These are phyloP conservation scores for Semicossyphus pulcher DNA, from an alignment of 2,113 vertebrate genomes.

Conservation along the genomic window DNA sequence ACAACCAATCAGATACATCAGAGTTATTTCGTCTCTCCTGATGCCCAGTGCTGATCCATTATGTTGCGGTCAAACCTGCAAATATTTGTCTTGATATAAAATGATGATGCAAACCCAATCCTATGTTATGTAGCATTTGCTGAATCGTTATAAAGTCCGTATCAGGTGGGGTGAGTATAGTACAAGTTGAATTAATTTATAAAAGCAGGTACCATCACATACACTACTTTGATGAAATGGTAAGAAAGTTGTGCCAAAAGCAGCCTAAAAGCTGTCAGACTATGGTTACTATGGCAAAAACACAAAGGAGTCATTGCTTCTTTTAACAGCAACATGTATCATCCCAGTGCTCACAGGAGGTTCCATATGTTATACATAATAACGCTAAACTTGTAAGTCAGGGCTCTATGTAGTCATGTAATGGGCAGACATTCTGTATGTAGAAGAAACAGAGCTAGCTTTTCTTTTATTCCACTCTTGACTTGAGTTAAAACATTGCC, in stretches of 20 bases:
- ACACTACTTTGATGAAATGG: conserved; percentile 16
- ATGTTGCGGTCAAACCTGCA: conserved; percentile 3
- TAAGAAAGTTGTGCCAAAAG: conserved; percentile 21
- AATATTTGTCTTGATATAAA: not conserved
- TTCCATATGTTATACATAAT: no score
- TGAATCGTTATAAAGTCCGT: not conserved
- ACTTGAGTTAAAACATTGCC: no score
- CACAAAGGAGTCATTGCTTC: no score
- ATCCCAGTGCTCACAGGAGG: no score
- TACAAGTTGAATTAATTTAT: conserved; percentile 54
- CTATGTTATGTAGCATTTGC: not conserved
- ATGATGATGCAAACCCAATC: not conserved
- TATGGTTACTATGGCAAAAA: conserved; percentile 57
- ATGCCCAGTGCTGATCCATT: not conserved
- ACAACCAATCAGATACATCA: not conserved
- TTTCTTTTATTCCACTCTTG: no score
- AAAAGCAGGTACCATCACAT: conserved; percentile 71
- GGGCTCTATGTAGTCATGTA: no score
- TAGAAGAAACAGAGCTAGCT: no score
- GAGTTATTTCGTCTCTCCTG: not conserved
- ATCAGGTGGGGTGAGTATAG: conserved; percentile 38
- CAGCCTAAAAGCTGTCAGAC: conserved; percentile 45
- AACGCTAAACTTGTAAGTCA: no score
- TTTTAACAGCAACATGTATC: no score
- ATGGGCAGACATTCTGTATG: no score